Conservation (phyloP, 2,888 invertebrate species). For the Zaprionus bogoriensis region DNA sequence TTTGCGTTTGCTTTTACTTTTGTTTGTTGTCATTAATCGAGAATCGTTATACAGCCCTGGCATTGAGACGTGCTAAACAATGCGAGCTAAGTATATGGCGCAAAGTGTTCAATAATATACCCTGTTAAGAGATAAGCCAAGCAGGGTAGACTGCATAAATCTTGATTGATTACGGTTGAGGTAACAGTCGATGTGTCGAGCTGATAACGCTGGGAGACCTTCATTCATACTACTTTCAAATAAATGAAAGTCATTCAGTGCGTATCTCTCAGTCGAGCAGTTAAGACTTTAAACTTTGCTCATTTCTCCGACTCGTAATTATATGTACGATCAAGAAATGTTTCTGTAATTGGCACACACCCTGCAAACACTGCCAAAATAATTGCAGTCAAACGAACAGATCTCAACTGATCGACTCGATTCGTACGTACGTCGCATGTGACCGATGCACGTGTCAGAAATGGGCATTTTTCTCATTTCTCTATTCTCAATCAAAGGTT, state of each 20-base stretch:
- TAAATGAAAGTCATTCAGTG: neutral
- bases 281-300: neutral
- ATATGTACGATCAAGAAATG: neutral
- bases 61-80: slow-evolving; percentile 24
- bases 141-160: neutral
- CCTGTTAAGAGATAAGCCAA: neutral
- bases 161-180: too few species aligned
- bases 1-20: slow-evolving; percentile 9
- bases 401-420: slow-evolving; percentile 12
- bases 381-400: slow-evolving; percentile 45
- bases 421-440: slow-evolving; percentile 17
- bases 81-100: neutral
- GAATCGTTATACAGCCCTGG: slow-evolving; percentile 43
- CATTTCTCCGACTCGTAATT: slow-evolving; percentile 13
- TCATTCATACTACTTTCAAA: too few species aligned
- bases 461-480: neutral
- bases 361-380: slow-evolving; percentile 44
- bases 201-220: too few species aligned
- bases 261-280: neutral
- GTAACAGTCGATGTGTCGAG: too few species aligned
- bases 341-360: slow-evolving; percentile 39
- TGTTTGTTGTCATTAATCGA: slow-evolving; percentile 3
- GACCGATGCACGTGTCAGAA: slow-evolving; percentile 26
- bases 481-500: neutral
- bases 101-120: slow-evolving; percentile 7